These are phyloP conservation scores for Adoxophyes honmai DNA, from an alignment of 1,140 invertebrate species.

Conservation along the genomic window DNA sequence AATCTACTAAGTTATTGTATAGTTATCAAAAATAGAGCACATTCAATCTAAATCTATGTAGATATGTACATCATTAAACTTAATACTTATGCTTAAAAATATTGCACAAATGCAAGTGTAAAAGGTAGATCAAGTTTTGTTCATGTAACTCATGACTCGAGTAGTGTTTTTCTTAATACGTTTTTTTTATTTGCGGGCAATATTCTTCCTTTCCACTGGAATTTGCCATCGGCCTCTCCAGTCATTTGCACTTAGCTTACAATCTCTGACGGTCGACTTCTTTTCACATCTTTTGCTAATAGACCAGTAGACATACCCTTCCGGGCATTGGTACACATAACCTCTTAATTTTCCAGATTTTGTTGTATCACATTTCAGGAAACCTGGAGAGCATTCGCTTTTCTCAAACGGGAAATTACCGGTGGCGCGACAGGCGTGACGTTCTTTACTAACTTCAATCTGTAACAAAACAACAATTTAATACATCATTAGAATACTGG, in stretches of 20 bases:
- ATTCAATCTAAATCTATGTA: no score
- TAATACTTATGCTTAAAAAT: not conserved
- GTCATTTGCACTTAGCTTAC: constrained; percentile 61
- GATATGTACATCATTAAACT: no score
- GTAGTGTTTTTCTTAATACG: no score
- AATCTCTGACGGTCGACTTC: constrained; percentile 78
- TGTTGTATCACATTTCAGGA: constrained; percentile 83
- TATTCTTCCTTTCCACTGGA: constrained; percentile 74
- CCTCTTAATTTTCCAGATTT: constrained; percentile 79
- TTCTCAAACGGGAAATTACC: constrained; percentile 84
- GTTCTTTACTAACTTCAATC: constrained; percentile 78
- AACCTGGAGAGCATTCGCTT: constrained; percentile 82
- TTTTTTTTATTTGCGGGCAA: constrained; percentile 39
- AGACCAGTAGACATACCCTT: constrained; percentile 86
- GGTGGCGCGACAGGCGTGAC: constrained; percentile 80
- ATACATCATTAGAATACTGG: constrained; percentile 17
- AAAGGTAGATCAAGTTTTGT: constrained; percentile 5
- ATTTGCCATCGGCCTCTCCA: constrained; percentile 74
- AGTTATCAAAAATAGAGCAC: no score
- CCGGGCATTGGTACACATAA: constrained; percentile 86
- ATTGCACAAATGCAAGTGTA: constrained; percentile 12
- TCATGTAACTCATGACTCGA: no score
- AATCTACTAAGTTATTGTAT: no score
- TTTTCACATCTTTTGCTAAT: constrained; percentile 86
- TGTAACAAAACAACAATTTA: constrained; percentile 66